Percentiles rank a stretch among this genome's conserved stretches.
Conservation (phyloP, 2,797 vertebrate species). For the Arrhamphus sclerolepis region DNA sequence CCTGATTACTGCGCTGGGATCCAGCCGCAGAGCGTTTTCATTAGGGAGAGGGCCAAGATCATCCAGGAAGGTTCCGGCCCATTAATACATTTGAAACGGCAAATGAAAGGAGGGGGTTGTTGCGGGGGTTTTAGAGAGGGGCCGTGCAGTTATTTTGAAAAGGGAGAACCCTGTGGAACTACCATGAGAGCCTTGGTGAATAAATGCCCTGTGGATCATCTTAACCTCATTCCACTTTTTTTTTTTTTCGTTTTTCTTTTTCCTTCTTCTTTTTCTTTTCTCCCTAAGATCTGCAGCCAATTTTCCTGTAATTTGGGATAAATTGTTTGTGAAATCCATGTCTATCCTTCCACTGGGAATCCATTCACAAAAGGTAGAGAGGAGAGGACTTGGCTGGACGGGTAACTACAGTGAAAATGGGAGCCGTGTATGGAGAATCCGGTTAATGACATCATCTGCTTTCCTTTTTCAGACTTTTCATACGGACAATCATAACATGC, state of each 20-base stretch:
- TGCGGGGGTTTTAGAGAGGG: slow-evolving; percentile 49
- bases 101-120: slow-evolving; percentile 73
- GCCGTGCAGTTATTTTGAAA: slow-evolving; percentile 82
- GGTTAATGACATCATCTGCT: slow-evolving; percentile 73
- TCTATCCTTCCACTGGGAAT: slow-evolving; percentile 75
- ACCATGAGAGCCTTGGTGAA: slow-evolving; percentile 79
- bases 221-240: slow-evolving; percentile 65
- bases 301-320: slow-evolving; percentile 86
- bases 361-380: slow-evolving; percentile 61
- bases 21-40: slow-evolving; percentile 81
- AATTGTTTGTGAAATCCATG: slow-evolving; percentile 88
- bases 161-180: slow-evolving; percentile 79
- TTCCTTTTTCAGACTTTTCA: slow-evolving; percentile 71
- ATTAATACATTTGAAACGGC: slow-evolving; percentile 88
- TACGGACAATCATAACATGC: slow-evolving; percentile 61
- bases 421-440: slow-evolving; percentile 60
- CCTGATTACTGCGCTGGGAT: slow-evolving; percentile 83
- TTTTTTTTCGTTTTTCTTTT: not conserved
- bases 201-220: slow-evolving; percentile 82
- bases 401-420: slow-evolving; percentile 42
- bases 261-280: slow-evolving; percentile 16
- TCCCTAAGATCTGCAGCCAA: slow-evolving; percentile 81
- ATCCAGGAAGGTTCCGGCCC: slow-evolving; percentile 85
- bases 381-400: slow-evolving; percentile 30
- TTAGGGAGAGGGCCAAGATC: slow-evolving; percentile 86